Conservation (phyloP, 2,797 vertebrate genomes). For the Amblyopsis hoosieri region DNA sequence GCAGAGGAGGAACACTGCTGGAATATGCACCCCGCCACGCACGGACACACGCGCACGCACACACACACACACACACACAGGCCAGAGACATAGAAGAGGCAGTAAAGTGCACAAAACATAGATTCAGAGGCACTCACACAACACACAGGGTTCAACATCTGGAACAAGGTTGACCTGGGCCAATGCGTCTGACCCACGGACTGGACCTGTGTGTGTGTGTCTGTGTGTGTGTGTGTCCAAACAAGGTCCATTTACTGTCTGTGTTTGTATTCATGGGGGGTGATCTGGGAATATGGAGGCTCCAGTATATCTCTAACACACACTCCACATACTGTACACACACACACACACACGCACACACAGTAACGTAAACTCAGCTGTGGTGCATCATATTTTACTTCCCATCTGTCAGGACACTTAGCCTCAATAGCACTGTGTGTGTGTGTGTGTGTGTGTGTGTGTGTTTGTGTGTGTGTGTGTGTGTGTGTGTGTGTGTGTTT, state of each 20-base stretch:
- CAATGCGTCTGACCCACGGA: slow-evolving; percentile 59
- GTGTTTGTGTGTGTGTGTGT: not conserved
- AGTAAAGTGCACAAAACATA: slow-evolving; percentile 11
- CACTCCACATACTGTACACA: not conserved
- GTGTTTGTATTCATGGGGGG: slow-evolving; percentile 56
- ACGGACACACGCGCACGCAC: not conserved
- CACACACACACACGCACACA: not conserved
- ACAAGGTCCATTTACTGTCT: slow-evolving; percentile 42
- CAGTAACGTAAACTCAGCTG: slow-evolving; percentile 6
- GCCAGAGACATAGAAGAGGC: not conserved
- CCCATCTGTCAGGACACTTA: slow-evolving; percentile 26
- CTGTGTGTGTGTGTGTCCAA: slow-evolving; percentile 7
- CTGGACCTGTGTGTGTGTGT: slow-evolving; percentile 16
- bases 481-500: slow-evolving; percentile 15
- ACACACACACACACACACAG: too few species aligned
- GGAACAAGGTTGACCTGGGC: slow-evolving; percentile 51
- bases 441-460: slow-evolving; percentile 4
- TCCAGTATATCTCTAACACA: slow-evolving; percentile 35
- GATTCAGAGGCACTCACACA: slow-evolving; percentile 37
- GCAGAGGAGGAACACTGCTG: slow-evolving; percentile 4
- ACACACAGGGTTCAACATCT: slow-evolving; percentile 57
- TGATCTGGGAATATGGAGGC: slow-evolving; percentile 45
- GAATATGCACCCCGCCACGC: not conserved
- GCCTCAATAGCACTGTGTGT: slow-evolving; percentile 14
- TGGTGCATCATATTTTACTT: slow-evolving; percentile 3